Evolutionary conservation across 2,797 vertebrate species (phyloP).

Genomic region (Margarornis squamiger): DNA sequence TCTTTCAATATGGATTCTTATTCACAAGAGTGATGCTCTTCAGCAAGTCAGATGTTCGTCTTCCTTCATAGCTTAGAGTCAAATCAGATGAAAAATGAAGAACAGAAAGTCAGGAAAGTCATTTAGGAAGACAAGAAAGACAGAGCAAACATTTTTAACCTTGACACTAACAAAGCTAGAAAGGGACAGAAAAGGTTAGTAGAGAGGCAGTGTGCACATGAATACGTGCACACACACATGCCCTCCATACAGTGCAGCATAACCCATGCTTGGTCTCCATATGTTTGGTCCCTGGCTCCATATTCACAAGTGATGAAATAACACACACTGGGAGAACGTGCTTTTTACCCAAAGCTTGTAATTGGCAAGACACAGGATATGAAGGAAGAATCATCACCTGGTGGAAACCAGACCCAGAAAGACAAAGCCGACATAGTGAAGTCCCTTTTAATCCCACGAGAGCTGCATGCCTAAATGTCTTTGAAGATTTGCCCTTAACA

Average conservation of each 20-base stretch:
- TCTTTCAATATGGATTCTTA: background rate
- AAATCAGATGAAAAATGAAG: conserved; percentile 28
- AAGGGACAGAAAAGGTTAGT: background rate
- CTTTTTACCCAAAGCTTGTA: background rate
- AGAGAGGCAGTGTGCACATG: background rate
- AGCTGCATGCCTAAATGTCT: background rate
- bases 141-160: background rate
- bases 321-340: background rate
- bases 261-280: background rate
- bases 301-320: background rate
- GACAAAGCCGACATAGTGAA: background rate
- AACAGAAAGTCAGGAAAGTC: background rate
- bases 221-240: rapidly evolving
- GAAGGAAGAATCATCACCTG: background rate
- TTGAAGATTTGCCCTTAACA: background rate
- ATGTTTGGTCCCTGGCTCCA: background rate
- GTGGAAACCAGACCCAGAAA: background rate
- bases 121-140: background rate
- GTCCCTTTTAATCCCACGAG: background rate
- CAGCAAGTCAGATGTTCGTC: background rate
- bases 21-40: background rate
- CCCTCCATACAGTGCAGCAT: rapidly evolving
- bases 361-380: background rate
- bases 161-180: background rate
- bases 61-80: background rate